Conservation (phyloP, 2,113 vertebrate species). For the Rynchops niger region DNA sequence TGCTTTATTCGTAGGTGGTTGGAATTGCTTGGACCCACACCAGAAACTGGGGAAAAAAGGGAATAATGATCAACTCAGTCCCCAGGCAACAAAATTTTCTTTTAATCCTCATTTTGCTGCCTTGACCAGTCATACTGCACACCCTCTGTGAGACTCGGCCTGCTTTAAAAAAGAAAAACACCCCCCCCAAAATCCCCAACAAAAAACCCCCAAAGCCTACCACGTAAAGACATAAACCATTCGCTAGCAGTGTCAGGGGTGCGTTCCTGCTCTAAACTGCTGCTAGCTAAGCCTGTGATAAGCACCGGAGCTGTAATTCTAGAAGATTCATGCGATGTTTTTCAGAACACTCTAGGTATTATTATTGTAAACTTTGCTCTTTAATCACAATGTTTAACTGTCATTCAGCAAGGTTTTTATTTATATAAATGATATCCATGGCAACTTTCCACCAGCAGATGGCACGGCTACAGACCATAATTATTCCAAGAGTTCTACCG, state of each 20-base stretch:
- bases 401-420: not conserved
- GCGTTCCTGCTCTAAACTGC: not conserved
- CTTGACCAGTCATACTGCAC: not conserved
- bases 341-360: not conserved
- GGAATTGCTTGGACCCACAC: not conserved
- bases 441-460: slow-evolving; percentile 18
- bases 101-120: not conserved
- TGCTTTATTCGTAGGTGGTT: not conserved
- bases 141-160: not conserved
- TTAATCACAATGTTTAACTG: not conserved
- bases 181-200: not conserved
- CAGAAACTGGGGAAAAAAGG: not conserved
- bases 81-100: not conserved
- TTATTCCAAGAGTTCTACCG: not conserved
- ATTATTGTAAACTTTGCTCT: not conserved
- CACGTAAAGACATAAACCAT: rapidly evolving
- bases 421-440: not conserved
- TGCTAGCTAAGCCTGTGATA: not conserved
- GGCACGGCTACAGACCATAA: not conserved
- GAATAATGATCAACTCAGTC: not conserved
- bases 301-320: not conserved
- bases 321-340: not conserved
- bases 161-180: not conserved
- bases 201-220: not conserved
- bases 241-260: not conserved